phyloP scores from a whole-genome alignment of 2,797 vertebrate genomes.

The Enteromius mattozi region DNA sequence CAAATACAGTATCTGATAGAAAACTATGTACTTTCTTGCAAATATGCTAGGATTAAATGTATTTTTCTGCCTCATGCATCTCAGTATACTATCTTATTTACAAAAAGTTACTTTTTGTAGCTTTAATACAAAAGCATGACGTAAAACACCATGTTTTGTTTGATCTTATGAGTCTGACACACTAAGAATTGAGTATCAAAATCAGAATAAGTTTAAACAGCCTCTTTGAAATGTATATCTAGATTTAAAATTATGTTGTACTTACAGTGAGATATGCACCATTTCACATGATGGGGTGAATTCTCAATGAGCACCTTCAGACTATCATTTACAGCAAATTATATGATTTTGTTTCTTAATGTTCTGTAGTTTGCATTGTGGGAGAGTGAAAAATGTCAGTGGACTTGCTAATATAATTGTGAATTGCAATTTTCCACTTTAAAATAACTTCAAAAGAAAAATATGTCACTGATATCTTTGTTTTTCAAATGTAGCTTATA shows the following conservation, averaged over 20 bases:
- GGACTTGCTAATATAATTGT: neutral
- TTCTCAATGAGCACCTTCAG: conserved; percentile 9
- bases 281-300: conserved; percentile 1
- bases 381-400: neutral
- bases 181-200: conserved; percentile 8
- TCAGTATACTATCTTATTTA: conserved; percentile 37
- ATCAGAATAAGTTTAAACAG: neutral
- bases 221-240: conserved; percentile 22
- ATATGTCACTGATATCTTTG: conserved; percentile 7
- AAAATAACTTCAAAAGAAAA: conserved; percentile 7
- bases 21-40: conserved; percentile 70
- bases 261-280: conserved; percentile 24
- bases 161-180: neutral
- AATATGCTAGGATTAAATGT: conserved; percentile 63
- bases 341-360: conserved; percentile 5
- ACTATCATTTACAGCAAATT: neutral
- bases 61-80: conserved; percentile 64
- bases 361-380: neutral
- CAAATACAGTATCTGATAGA: conserved; percentile 66
- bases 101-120: conserved; percentile 25
- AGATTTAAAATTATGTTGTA: conserved; percentile 10
- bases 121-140: conserved; percentile 24
- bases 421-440: conserved; percentile 46
- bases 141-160: conserved; percentile 1
- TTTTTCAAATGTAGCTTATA: conserved; percentile 36